Conservation (phyloP, 2,113 vertebrate genomes). For the Myxocyprinus asiaticus region DNA sequence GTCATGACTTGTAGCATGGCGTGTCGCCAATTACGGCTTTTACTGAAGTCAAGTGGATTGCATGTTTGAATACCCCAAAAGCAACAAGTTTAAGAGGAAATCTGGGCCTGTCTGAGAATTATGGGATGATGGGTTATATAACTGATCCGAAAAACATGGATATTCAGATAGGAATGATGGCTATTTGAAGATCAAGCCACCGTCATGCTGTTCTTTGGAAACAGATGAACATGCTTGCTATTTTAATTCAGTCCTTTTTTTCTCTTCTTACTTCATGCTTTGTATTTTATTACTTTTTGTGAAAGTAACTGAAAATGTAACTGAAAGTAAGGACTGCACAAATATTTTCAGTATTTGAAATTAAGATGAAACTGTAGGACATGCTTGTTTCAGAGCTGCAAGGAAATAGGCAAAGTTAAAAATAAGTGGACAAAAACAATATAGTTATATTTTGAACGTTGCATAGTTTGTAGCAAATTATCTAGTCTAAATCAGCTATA, state of each 20-base stretch:
- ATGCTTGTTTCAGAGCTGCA: background rate
- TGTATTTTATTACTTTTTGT: background rate
- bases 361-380: background rate
- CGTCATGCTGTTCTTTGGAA: slow-evolving; percentile 10
- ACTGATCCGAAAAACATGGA: slow-evolving; percentile 26
- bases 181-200: slow-evolving; percentile 9
- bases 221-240: background rate
- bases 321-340: background rate
- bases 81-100: slow-evolving; percentile 5
- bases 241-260: slow-evolving; percentile 9
- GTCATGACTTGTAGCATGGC: background rate
- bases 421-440: background rate
- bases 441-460: background rate
- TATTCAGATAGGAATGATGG: background rate
- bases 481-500: background rate
- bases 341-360: background rate
- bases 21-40: background rate
- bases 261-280: background rate
- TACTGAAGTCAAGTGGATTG: background rate
- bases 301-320: too few species aligned
- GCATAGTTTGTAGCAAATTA: background rate
- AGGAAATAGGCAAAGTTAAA: background rate
- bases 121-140: slow-evolving; percentile 1
- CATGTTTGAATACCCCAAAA: background rate
- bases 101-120: slow-evolving; percentile 9